Conservation (phyloP, 1,140 invertebrate genomes). For the Drosophila nasuta region DNA sequence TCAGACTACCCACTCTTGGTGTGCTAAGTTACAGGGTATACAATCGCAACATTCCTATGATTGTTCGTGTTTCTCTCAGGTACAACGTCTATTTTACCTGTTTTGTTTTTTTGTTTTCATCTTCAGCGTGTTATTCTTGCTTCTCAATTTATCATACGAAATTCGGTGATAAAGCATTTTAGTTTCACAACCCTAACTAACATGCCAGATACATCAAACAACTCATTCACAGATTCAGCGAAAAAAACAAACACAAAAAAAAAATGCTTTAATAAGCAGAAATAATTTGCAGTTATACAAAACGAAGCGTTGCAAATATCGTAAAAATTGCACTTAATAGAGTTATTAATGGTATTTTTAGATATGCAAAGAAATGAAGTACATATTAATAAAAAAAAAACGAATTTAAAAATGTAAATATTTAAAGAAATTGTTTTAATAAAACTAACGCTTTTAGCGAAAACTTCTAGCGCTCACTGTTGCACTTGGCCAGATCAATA, state of each 20-base stretch:
- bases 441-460: neutral
- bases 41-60: conserved; percentile 12
- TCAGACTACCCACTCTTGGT: neutral
- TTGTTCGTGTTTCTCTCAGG: conserved; percentile 15
- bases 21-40: conserved; percentile 5
- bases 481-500: neutral
- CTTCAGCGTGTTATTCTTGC: neutral
- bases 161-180: conserved; percentile 15
- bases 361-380: too few relatives aligned
- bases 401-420: too few relatives aligned
- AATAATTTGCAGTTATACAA: neutral
- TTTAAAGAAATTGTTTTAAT: too few relatives aligned
- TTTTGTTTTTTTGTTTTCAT: conserved; percentile 2
- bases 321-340: neutral
- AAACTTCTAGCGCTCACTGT: neutral
- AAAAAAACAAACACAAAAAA: neutral
- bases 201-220: neutral
- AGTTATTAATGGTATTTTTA: too few relatives aligned
- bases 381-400: too few relatives aligned
- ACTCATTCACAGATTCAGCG: neutral
- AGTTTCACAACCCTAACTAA: neutral
- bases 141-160: conserved; percentile 13
- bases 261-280: neutral
- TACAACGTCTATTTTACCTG: conserved; percentile 6
- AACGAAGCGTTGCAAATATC: conserved; percentile 1